Base-by-base conservation (phyloP, 2,113 vertebrate species). In the Alaudala cheleensis region DNA sequence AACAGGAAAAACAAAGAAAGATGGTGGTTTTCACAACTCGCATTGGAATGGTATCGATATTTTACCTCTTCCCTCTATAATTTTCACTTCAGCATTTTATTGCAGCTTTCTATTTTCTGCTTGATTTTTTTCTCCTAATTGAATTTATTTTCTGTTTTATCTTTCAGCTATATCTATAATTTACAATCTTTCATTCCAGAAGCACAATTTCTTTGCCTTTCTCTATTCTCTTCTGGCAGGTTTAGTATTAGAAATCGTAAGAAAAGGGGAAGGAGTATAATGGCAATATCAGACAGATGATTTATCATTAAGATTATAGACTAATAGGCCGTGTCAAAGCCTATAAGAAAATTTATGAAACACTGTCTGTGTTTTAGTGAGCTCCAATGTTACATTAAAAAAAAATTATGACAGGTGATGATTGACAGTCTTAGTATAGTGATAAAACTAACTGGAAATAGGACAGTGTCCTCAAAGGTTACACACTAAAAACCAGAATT, bases 81-180 rank as follows among this genome's bases (percentile, higher is more conserved):
- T 86, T 84, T 86, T 79, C 53, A 86, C 26, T 93, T 88, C 31
- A 78, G 29, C 13, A 21, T 66, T 88, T n/a, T 79, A 83, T 70
- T 57, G 11, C 3, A 3, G 25, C 31, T 83, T 82, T 57, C 42
- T 76, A 33, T 86, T 86, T 94, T 87, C 58, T n/a, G 24, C 51
- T 80, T 86, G 49, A 64, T 93, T 88, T 81, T 88, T 90, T 69
- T 51, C n/a, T 91, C 23, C 28, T 80, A 42, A 66, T 84, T 67
- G 87, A 81, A 56, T 81, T 77, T 70, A 82, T 89, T 93, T 94
- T 81, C 56, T 51, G 4, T 73, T 93, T 96, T 88, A 83, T 80
- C 58, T 78, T 87, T 92, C 62, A 81, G 34, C 69, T 81, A 56
- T 17, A 71, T 79, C 39, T 84, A 29, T 61, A 86, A 76, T 93